Percentiles rank a stretch among this genome's conserved stretches.
Evolutionary conservation across 2,888 invertebrate species (phyloP).

Genomic region (Eucriotettix oculatus): DNA sequence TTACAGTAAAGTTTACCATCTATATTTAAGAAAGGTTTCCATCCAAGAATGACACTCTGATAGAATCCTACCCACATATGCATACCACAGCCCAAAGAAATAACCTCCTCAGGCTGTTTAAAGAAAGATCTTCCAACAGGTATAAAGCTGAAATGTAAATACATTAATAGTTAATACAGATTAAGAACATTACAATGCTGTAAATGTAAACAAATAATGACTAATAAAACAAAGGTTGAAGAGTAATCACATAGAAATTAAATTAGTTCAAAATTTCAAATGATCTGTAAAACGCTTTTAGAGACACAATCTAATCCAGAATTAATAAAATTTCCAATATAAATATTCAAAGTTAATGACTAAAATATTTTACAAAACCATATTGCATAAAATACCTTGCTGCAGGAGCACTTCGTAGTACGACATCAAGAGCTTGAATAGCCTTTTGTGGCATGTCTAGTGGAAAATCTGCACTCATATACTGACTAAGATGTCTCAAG

Average conservation of each 20-base stretch:
- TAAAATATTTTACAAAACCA: not conserved
- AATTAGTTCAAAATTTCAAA: too few relatives aligned
- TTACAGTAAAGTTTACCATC: slow-evolving; percentile 31
- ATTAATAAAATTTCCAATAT: too few relatives aligned
- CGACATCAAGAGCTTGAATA: slow-evolving; percentile 70
- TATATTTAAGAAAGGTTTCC: slow-evolving; percentile 76
- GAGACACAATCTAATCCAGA: too few relatives aligned
- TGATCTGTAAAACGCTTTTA: too few relatives aligned
- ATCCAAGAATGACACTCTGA: slow-evolving; percentile 80
- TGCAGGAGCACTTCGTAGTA: slow-evolving; percentile 49
- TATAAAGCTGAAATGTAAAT: slow-evolving; percentile 12
- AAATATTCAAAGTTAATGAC: too few relatives aligned
- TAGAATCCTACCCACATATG: slow-evolving; percentile 90
- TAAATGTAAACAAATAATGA: too few relatives aligned
- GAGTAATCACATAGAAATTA: too few relatives aligned
- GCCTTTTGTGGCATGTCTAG: slow-evolving; percentile 36
- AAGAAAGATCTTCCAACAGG: slow-evolving; percentile 71
- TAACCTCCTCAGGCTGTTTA: slow-evolving; percentile 30
- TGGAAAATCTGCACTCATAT: slow-evolving; percentile 24
- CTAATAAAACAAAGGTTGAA: too few relatives aligned
- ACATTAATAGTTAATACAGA: not conserved
- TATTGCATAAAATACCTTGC: not conserved
- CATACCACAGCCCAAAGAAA: slow-evolving; percentile 57
- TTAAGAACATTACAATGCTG: not conserved
- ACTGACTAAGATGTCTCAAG: slow-evolving; percentile 22